Evolutionary conservation across 2,113 vertebrate genomes (phyloP), one percentile per base, ranked within the genome.

Genomic region (Actenoides lindsayi): DNA sequence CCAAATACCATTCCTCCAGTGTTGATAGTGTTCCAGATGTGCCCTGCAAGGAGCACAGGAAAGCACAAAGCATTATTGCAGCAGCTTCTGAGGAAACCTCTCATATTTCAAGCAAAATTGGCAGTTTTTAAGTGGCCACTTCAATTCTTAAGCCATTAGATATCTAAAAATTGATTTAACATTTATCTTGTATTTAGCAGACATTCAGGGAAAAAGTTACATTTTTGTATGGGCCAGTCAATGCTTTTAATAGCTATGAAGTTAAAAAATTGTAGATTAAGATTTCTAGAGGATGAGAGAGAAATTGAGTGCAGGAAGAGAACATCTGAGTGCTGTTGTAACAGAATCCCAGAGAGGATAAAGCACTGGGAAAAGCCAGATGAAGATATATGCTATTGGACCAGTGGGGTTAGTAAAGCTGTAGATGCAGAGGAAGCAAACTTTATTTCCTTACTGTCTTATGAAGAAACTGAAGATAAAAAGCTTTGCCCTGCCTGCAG

Each of bases 121-220:
- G 50, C 89, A 85, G 30, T 6, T 93, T 96, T 94, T 94, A 96
- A 16, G 5, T 94, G 87, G 50, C 65, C 48, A 13, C 83, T 94
- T 81, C 73, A 95, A 92, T 97, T 94, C 78, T 92, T 79, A 95
- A 96, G 41, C 74, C 87, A 94, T 96, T 94, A 94, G 81, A 94
- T 95, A 95, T 59, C 77, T 93, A 77, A 84, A 91, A 91, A 91
- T 94, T 73, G 89, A 94, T 87, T 96, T 90, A 92, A 62, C 44
- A 4, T 94, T 87, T 62, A 54, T 95, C 88, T 92, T 74, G 10
- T 14, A 50, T 77, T 87, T 89, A 96, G 54, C 91, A 91, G 74
- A 54, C 23, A 33, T 46, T 80, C 50, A 54, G 25, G 69, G 70
- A 50, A 62, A 68, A 83, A 81, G 53, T 78, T 68, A n/a, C 42